Percentiles rank a stretch among this genome's conserved stretches.
Evolutionary conservation across 2,888 invertebrate genomes (phyloP).

Genomic region (Drosophila kokeensis): DNA sequence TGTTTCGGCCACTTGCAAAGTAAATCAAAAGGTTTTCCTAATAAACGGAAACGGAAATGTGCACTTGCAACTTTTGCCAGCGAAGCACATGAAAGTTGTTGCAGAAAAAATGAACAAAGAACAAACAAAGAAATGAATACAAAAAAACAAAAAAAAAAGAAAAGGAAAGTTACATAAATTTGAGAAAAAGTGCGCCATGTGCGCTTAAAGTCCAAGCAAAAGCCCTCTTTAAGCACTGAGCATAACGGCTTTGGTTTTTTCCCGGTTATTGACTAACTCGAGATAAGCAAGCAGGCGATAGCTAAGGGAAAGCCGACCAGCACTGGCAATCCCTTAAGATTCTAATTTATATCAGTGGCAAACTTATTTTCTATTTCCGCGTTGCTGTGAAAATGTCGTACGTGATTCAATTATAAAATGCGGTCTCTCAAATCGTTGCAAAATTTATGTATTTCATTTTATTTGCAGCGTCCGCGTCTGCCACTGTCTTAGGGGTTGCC

Average conservation of each 20-base stretch:
- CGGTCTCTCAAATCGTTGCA: constrained; percentile 84
- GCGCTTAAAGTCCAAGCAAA: constrained; percentile 43
- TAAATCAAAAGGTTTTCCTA: constrained; percentile 74
- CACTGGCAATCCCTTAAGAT: constrained; percentile 76
- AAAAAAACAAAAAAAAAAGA: constrained; percentile 2
- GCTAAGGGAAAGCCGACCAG: constrained; percentile 8
- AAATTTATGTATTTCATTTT: constrained; percentile 84
- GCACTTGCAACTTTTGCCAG: constrained; percentile 66
- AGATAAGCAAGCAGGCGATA: constrained; percentile 18
- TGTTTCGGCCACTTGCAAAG: constrained; percentile 71
- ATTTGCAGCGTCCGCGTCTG: constrained; percentile 65
- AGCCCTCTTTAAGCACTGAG: constrained; percentile 40
- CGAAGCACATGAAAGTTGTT: constrained; percentile 48
- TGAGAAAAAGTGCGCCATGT: constrained; percentile 27
- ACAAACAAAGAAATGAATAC: background rate
- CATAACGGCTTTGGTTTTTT: constrained; percentile 19
- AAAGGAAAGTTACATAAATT: constrained; percentile 61
- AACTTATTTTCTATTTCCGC: constrained; percentile 79
- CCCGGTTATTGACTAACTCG: constrained; percentile 69
- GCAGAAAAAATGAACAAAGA: constrained; percentile 18
- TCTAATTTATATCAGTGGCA: constrained; percentile 79
- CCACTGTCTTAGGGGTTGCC: constrained; percentile 50
- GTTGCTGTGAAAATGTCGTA: constrained; percentile 81
- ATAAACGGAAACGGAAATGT: constrained; percentile 71
- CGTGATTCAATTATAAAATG: constrained; percentile 85